phyloP scores from a whole-genome alignment of 2,888 invertebrate genomes.

The Polymixis lichenea region DNA sequence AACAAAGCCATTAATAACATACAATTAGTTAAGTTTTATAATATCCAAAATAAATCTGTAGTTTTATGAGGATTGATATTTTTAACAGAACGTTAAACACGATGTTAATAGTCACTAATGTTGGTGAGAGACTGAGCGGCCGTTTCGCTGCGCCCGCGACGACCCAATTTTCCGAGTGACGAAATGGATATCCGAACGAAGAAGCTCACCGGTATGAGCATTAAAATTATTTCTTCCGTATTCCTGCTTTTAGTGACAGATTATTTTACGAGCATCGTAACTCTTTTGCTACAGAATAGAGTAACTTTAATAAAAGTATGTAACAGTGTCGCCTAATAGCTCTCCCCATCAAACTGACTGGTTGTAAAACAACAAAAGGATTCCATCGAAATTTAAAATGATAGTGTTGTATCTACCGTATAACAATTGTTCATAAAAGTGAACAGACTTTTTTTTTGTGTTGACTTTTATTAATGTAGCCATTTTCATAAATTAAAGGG shows the following conservation, averaged over 20 bases:
- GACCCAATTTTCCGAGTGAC: slow-evolving; percentile 80
- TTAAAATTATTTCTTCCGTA: slow-evolving; percentile 78
- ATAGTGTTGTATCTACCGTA: slow-evolving; percentile 36
- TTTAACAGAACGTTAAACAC: slow-evolving; percentile 81
- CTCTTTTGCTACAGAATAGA: slow-evolving; percentile 66
- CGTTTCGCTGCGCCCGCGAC: slow-evolving; percentile 70
- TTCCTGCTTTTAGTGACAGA: slow-evolving; percentile 77
- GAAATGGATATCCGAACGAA: slow-evolving; percentile 75
- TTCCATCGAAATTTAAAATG: slow-evolving; percentile 55
- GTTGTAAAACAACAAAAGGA: slow-evolving; percentile 63
- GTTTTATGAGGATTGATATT: slow-evolving; percentile 75
- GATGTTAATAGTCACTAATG: slow-evolving; percentile 85
- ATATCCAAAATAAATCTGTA: slow-evolving; percentile 67
- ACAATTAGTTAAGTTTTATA: slow-evolving; percentile 70
- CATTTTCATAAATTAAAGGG: slow-evolving; percentile 57
- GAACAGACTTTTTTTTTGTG: slow-evolving; percentile 50
- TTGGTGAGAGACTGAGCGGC: slow-evolving; percentile 60
- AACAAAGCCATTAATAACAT: slow-evolving; percentile 61
- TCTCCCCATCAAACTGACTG: slow-evolving; percentile 49
- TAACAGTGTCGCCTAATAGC: slow-evolving; percentile 56
- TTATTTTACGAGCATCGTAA: slow-evolving; percentile 77
- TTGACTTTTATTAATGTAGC: slow-evolving; percentile 41
- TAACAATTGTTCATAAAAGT: slow-evolving; percentile 62
- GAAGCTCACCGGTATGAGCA: slow-evolving; percentile 73
- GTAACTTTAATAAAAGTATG: slow-evolving; percentile 66